A percentile compares a stretch with the other conserved stretches of the same genome.
These are phyloP conservation scores for Pseudococcus jackbeardsleyi DNA, from an alignment of 2,888 invertebrate species.

Conservation along the genomic window DNA sequence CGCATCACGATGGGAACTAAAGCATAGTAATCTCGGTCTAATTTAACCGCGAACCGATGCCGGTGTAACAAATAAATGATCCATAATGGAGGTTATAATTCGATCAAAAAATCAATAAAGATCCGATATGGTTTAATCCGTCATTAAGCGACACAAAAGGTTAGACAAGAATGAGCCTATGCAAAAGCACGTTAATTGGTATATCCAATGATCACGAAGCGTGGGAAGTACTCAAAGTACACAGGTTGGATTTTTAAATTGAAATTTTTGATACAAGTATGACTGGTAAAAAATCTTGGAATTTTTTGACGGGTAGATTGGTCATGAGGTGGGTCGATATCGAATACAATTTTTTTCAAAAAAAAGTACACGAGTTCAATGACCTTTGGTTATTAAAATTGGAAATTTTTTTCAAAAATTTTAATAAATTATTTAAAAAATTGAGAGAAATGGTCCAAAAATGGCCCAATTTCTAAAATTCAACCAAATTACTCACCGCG, in stretches of 20 bases:
- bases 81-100: slow-evolving; percentile 40
- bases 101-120: slow-evolving; percentile 48
- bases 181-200: slow-evolving; percentile 32
- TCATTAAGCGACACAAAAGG: slow-evolving; percentile 23
- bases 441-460: neutral
- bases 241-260: neutral
- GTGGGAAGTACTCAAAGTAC: slow-evolving; percentile 37
- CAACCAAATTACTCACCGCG: slow-evolving; percentile 50
- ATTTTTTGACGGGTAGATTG: slow-evolving; percentile 21
- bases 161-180: slow-evolving; percentile 4
- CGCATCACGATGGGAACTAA: slow-evolving; percentile 3
- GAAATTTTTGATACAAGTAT: slow-evolving; percentile 17
- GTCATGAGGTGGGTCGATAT: neutral
- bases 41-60: slow-evolving; percentile 7
- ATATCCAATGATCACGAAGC: neutral
- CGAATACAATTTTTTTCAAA: too few relatives aligned
- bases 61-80: slow-evolving; percentile 3
- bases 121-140: slow-evolving; percentile 31
- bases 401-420: neutral
- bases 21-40: neutral
- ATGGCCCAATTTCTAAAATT: too few relatives aligned
- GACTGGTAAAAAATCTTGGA: neutral
- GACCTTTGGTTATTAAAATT: neutral
- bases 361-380: neutral
- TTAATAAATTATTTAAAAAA: too few relatives aligned